Percentiles rank a stretch among this genome's conserved stretches.
phyloP scores from a whole-genome alignment of 2,888 invertebrate genomes.

The Priocnemis perturbator region DNA sequence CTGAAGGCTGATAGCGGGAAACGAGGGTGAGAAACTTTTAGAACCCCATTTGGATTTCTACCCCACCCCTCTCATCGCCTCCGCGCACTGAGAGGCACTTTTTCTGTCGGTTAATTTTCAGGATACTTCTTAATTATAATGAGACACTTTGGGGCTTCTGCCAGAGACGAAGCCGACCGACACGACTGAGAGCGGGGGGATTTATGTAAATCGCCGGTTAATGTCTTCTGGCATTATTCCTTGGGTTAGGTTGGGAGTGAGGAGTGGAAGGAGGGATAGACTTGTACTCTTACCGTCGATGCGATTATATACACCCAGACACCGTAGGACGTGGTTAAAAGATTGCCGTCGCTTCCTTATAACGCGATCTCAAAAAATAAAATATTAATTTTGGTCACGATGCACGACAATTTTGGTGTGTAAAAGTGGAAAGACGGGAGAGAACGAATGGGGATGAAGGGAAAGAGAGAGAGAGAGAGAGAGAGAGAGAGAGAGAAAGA shows the following conservation, averaged over 20 bases:
- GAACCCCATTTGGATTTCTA: constrained; percentile 49
- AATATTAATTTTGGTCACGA: no score
- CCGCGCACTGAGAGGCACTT: constrained; percentile 41
- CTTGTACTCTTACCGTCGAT: constrained; percentile 6
- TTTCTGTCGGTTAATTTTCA: constrained; percentile 71
- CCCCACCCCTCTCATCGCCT: constrained; percentile 42
- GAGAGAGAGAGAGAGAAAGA: constrained; percentile 12
- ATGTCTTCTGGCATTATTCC: constrained; percentile 73
- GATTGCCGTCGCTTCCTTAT: no score
- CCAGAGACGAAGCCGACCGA: constrained; percentile 42
- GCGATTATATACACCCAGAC: background rate
- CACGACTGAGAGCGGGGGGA: constrained; percentile 49
- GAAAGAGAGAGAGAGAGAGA: constrained; percentile 8
- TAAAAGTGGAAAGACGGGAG: no score
- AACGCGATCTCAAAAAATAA: no score
- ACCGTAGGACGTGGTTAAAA: no score
- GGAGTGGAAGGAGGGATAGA: constrained; percentile 19
- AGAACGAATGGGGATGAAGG: background rate
- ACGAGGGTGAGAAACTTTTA: constrained; percentile 54
- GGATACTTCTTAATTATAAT: constrained; percentile 73
- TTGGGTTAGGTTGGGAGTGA: constrained; percentile 35
- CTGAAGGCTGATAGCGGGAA: constrained; percentile 10
- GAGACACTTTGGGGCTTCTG: constrained; percentile 68
- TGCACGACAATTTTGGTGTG: no score
- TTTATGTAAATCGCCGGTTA: constrained; percentile 73